Conservation (phyloP, 2,797 vertebrate genomes). For the Erithacus rubecula region DNA sequence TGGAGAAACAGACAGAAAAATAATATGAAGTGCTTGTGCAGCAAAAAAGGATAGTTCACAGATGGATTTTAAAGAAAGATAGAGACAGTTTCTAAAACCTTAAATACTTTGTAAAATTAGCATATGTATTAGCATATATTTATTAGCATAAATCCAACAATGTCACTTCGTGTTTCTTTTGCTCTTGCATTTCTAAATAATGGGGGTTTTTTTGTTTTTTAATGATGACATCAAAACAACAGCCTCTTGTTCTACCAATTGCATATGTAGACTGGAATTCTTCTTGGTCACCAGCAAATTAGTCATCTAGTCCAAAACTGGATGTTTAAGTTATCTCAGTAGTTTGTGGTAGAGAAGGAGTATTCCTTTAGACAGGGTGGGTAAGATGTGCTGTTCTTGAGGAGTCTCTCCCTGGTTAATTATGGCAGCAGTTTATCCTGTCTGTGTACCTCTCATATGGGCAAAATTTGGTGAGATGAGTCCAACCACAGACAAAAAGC, state of each 20-base stretch:
- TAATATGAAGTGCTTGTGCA: background rate
- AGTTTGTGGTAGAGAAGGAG: background rate
- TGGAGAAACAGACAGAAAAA: background rate
- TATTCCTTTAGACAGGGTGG: background rate
- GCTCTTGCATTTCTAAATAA: background rate
- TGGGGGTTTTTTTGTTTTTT: background rate
- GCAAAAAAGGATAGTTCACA: background rate
- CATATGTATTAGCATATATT: background rate
- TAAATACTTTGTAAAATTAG: background rate
- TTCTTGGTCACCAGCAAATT: background rate
- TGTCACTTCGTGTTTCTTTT: background rate
- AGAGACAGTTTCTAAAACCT: background rate
- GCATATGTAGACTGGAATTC: background rate
- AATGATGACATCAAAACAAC: background rate
- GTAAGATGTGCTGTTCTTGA: background rate
- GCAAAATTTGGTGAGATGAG: background rate
- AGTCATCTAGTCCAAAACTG: background rate
- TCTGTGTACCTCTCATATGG: background rate
- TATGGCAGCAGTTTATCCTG: background rate
- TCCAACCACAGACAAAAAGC: background rate
- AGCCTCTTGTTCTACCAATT: background rate
- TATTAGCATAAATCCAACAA: background rate
- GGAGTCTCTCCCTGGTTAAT: background rate
- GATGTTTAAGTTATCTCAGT: background rate
- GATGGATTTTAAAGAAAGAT: background rate